Conservation (phyloP, 1,140 invertebrate genomes). For the Cotesia glomerata region DNA sequence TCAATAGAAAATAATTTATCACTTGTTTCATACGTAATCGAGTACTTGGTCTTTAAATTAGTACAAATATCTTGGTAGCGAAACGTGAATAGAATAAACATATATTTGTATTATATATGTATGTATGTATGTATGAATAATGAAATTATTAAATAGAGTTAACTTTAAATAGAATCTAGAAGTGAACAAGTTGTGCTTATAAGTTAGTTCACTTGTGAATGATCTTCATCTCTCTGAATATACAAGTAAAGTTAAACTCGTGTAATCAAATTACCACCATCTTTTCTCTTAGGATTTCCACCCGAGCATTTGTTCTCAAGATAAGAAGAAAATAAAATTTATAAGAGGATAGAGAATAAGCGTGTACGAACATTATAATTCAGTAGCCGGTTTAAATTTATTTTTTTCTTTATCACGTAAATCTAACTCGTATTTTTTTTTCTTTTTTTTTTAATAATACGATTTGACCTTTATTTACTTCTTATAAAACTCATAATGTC, state of each 20-base stretch:
- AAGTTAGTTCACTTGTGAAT: neutral
- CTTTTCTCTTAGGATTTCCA: neutral
- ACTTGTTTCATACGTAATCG: too few relatives aligned
- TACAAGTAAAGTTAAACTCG: neutral
- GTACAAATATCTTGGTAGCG: too few relatives aligned
- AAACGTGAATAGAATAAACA: too few relatives aligned
- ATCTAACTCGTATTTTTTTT: neutral
- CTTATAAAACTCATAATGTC: neutral
- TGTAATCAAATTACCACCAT: constrained; percentile 8
- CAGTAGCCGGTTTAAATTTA: neutral
- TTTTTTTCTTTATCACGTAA: neutral
- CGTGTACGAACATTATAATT: constrained; percentile 5
- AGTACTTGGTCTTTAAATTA: too few relatives aligned
- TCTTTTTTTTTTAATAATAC: neutral
- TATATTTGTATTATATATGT: too few relatives aligned
- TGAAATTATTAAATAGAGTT: too few relatives aligned
- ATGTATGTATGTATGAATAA: too few relatives aligned
- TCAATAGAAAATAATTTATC: too few relatives aligned
- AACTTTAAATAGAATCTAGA: neutral
- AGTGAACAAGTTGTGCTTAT: neutral
- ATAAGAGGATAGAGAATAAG: neutral
- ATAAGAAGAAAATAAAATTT: constrained; percentile 14
- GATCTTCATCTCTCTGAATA: constrained; percentile 7
- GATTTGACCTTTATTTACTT: too few relatives aligned
- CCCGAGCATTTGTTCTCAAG: constrained; percentile 1